Conservation (phyloP, 2,888 invertebrate genomes). For the Incurvaria masculella region DNA sequence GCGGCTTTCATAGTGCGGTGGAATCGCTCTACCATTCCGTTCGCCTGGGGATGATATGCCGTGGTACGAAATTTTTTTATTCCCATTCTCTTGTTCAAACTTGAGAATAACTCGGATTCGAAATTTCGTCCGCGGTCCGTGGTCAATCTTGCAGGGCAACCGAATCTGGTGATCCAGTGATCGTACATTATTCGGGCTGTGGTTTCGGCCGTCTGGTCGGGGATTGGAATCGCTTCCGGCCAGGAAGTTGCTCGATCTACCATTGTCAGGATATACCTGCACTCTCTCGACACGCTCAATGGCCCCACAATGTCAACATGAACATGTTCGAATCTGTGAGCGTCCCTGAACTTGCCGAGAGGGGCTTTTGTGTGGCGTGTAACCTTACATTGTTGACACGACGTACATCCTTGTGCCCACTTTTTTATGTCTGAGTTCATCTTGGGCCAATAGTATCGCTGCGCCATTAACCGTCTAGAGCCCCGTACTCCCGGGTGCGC, state of each 20-base stretch:
- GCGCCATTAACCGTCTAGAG: not conserved
- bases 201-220: conserved; percentile 20
- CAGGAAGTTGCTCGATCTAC: conserved; percentile 18
- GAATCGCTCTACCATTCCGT: conserved; percentile 16
- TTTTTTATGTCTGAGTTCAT: not conserved
- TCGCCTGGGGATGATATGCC: conserved; percentile 15
- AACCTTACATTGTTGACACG: not conserved
- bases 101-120: conserved; percentile 12
- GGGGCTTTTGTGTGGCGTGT: not conserved
- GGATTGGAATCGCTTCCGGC: conserved; percentile 19
- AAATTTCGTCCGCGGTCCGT: conserved; percentile 17
- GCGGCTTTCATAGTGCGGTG: conserved; percentile 19
- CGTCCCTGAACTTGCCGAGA: not conserved
- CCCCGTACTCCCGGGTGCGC: not conserved
- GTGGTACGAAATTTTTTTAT: conserved; percentile 14
- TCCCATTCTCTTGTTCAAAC: conserved; percentile 11
- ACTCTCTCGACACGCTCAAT: conserved; percentile 3
- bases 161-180: conserved; percentile 18
- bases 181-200: conserved; percentile 18
- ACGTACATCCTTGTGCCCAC: not conserved
- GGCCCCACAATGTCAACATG: conserved; percentile 9
- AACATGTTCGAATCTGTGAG: conserved; percentile 5
- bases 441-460: not conserved
- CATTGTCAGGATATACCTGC: conserved; percentile 16
- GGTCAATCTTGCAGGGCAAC: conserved; percentile 20